These are phyloP conservation scores for Grapholita molesta DNA, from an alignment of 1,140 invertebrate species.

Conservation along the genomic window DNA sequence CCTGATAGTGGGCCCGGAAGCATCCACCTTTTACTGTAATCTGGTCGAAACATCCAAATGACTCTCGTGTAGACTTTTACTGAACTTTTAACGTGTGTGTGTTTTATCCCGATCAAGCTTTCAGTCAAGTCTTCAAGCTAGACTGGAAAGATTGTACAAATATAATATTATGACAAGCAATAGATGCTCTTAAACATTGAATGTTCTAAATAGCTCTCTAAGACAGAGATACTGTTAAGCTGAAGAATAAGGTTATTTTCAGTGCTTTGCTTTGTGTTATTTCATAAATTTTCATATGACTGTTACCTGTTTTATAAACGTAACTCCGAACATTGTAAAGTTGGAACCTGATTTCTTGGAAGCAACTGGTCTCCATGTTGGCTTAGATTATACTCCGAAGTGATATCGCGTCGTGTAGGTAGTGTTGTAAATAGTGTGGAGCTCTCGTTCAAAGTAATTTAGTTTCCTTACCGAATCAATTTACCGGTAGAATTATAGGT, in stretches of 20 bases:
- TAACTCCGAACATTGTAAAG: not conserved
- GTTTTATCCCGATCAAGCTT: conserved; percentile 12
- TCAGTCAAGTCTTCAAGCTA: not conserved
- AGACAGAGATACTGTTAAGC: not conserved
- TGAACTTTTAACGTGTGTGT: conserved; percentile 29
- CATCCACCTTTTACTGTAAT: conserved; percentile 53
- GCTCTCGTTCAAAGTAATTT: conserved; percentile 45
- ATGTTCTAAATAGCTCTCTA: not conserved
- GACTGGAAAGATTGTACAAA: not conserved
- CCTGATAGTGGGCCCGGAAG: conserved; percentile 56
- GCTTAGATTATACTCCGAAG: conserved; percentile 30
- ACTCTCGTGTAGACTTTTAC: conserved; percentile 51
- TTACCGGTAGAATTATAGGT: conserved; percentile 61
- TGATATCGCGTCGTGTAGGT: conserved; percentile 63
- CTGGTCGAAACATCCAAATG: conserved; percentile 72
- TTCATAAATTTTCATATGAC: not conserved
- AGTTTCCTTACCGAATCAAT: conserved; percentile 64
- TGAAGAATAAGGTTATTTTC: not conserved
- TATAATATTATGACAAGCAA: not conserved
- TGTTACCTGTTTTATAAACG: not conserved
- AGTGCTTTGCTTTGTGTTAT: not conserved
- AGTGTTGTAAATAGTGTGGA: conserved; percentile 64
- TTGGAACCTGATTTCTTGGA: not conserved
- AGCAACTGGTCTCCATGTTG: not conserved
- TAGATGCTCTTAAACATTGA: not conserved